These are phyloP conservation scores for Steinernema carpocapsae DNA, from an alignment of 2,888 invertebrate species.

Conservation along the genomic window DNA sequence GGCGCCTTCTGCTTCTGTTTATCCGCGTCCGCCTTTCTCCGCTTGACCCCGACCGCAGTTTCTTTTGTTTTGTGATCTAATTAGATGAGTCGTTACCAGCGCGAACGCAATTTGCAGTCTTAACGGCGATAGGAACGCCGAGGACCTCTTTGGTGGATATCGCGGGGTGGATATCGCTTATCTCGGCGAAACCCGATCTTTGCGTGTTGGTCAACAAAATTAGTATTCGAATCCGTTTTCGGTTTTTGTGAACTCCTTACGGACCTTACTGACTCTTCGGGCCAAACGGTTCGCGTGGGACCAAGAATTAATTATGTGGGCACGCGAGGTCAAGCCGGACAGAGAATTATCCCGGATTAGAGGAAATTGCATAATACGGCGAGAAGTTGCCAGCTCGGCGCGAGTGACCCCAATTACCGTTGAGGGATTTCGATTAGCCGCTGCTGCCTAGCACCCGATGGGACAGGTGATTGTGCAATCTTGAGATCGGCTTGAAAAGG, in stretches of 20 bases:
- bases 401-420: constrained; percentile 30
- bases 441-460: neutral
- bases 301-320: neutral
- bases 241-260: neutral
- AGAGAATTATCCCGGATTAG: constrained; percentile 28
- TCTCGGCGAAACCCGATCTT: constrained; percentile 24
- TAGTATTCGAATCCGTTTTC: constrained; percentile 13
- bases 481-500: neutral
- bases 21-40: constrained; percentile 12
- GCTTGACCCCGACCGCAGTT: neutral
- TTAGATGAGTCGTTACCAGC: constrained; percentile 18
- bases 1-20: constrained; percentile 32
- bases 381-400: constrained; percentile 27
- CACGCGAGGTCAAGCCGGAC: constrained; percentile 4
- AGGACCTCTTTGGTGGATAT: neutral
- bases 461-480: constrained; percentile 32
- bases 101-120: constrained; percentile 6
- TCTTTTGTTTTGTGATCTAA: constrained; percentile 28
- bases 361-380: constrained; percentile 4
- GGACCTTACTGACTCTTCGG: neutral
- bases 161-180: constrained; percentile 19
- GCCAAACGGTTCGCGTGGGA: neutral
- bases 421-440: constrained; percentile 4
- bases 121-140: neutral
- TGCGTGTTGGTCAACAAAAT: constrained; percentile 29